phyloP scores from a whole-genome alignment of 35 echinoderm and acorn worm genomes.

The Ophiothrix spiculata region DNA sequence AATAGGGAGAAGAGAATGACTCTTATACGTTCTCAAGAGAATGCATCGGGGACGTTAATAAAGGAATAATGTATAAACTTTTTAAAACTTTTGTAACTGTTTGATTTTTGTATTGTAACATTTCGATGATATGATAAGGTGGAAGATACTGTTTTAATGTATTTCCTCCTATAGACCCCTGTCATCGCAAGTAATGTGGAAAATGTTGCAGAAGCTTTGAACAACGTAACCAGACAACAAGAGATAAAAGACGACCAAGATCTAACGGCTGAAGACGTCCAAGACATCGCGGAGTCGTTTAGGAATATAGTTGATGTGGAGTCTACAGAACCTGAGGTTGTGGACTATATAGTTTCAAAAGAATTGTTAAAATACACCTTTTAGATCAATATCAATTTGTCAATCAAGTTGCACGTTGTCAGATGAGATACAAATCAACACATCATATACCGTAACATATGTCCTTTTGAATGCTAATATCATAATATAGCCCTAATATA shows the following conservation, averaged over 20 bases:
- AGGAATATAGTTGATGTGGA: not conserved
- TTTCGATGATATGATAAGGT: not conserved
- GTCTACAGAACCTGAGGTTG: not conserved
- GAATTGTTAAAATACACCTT: no score
- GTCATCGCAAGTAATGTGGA: not conserved
- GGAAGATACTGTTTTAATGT: not conserved
- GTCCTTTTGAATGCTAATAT: no score
- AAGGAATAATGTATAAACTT: not conserved
- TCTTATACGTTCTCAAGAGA: not conserved
- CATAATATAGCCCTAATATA: no score
- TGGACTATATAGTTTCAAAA: no score
- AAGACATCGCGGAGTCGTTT: not conserved
- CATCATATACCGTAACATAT: no score
- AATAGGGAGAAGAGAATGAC: not conserved
- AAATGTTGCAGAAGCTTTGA: not conserved
- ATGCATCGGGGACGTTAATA: not conserved
- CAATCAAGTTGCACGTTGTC: no score
- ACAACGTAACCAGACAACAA: not conserved
- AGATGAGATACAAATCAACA: no score
- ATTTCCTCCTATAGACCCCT: not conserved
- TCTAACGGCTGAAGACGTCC: not conserved
- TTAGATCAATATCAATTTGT: no score
- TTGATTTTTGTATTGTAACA: not conserved
- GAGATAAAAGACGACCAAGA: no score
- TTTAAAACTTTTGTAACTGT: not conserved